phyloP scores from a whole-genome alignment of 2,888 invertebrate genomes.

The Coecobrya sp. region DNA sequence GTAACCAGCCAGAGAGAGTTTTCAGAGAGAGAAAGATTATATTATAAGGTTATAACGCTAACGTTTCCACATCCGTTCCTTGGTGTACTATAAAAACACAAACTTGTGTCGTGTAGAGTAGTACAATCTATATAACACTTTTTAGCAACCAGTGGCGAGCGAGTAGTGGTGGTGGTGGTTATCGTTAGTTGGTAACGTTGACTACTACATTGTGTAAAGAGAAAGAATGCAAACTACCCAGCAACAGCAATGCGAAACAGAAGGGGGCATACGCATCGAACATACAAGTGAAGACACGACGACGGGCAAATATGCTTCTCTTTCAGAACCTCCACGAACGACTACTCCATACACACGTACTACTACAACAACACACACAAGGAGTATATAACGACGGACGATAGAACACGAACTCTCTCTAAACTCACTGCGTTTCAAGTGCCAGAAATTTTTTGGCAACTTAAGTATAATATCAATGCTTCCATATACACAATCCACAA shows the following conservation, averaged over 20 bases:
- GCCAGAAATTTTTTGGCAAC: constrained; percentile 83
- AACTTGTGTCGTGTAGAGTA: constrained; percentile 1
- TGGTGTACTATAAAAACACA: constrained; percentile 34
- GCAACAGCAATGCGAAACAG: constrained; percentile 82
- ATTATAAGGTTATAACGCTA: constrained; percentile 42
- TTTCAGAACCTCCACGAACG: constrained; percentile 70
- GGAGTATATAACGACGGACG: constrained; percentile 37
- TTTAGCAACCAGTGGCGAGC: constrained; percentile 81
- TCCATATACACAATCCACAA: constrained; percentile 8
- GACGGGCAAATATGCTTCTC: constrained; percentile 21
- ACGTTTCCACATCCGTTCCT: constrained; percentile 37
- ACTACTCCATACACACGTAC: neutral
- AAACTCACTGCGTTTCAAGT: constrained; percentile 34
- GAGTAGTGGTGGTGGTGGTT: constrained; percentile 55
- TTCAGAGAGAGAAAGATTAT: neutral
- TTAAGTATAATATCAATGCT: constrained; percentile 48
- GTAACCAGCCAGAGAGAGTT: neutral
- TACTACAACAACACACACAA: constrained; percentile 2
- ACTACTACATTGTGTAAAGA: constrained; percentile 30
- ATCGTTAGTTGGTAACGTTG: constrained; percentile 39
- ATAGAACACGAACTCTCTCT: constrained; percentile 32
- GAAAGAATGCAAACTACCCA: constrained; percentile 76
- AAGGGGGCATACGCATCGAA: constrained; percentile 66
- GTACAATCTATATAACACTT: constrained; percentile 46
- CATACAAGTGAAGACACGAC: constrained; percentile 35